These are phyloP conservation scores for Palythoa grandis DNA, from an alignment of 92 coral and sea anemone genomes.

Conservation along the genomic window DNA sequence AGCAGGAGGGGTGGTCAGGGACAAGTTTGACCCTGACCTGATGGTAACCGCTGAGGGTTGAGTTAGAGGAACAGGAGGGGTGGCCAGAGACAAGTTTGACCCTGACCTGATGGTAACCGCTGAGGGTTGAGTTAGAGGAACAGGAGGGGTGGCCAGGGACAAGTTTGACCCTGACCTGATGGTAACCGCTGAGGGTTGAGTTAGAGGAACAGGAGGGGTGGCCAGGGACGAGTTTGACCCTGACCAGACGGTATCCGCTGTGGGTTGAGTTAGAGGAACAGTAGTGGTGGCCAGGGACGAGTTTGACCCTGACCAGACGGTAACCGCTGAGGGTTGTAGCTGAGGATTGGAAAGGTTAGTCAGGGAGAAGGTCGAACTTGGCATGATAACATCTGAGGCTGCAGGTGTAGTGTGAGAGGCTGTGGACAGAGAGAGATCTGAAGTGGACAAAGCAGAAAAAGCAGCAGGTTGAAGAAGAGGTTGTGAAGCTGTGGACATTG, in stretches of 20 bases:
- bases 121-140: not conserved
- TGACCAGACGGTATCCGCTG: not conserved
- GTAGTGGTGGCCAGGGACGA: not conserved
- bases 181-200: not conserved
- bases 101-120: not conserved
- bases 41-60: too few species aligned
- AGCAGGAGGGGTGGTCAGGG: not conserved
- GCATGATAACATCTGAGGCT: slow-evolving; percentile 4
- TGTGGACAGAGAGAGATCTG: slow-evolving; percentile 9
- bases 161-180: not conserved
- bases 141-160: not conserved
- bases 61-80: too few species aligned
- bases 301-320: slow-evolving; percentile 5
- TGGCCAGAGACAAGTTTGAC: too few species aligned
- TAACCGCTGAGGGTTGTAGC: not conserved
- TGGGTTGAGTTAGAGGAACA: not conserved
- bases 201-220: not conserved
- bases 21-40: too few species aligned
- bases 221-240: not conserved
- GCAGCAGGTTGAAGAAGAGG: not conserved
- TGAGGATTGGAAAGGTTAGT: not conserved
- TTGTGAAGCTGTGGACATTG: not conserved
- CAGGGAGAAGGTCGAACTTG: not conserved
- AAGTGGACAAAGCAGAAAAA: not conserved
- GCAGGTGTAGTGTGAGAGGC: not conserved